Conservation (phyloP, 2,888 invertebrate genomes). For the Malthinus flaveolus region DNA sequence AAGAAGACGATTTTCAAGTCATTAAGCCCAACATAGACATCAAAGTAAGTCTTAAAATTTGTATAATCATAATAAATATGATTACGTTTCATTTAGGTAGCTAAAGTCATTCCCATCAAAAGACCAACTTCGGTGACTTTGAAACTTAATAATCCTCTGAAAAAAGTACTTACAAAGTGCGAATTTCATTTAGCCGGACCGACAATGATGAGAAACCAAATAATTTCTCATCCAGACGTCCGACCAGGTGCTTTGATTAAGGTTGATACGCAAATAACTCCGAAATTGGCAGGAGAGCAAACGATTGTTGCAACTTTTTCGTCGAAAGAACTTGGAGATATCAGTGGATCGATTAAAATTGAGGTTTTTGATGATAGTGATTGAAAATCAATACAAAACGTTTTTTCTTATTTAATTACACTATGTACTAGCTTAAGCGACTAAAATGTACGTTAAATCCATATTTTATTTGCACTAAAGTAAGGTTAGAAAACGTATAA, state of each 20-base stretch:
- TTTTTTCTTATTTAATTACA: too few species aligned
- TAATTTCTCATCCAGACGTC: slow-evolving; percentile 61
- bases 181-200: slow-evolving; percentile 73
- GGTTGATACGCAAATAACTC: slow-evolving; percentile 62
- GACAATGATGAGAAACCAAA: slow-evolving; percentile 64
- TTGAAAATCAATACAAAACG: not conserved
- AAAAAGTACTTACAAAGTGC: slow-evolving; percentile 65
- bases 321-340: slow-evolving; percentile 69
- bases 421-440: too few species aligned
- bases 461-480: too few species aligned
- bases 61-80: not conserved
- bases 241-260: slow-evolving; percentile 59
- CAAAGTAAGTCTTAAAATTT: slow-evolving; percentile 57
- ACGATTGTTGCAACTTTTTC: slow-evolving; percentile 72
- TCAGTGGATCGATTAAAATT: slow-evolving; percentile 67
- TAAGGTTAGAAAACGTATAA: too few species aligned
- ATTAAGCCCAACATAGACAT: slow-evolving; percentile 72
- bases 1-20: slow-evolving; percentile 81
- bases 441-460: too few species aligned
- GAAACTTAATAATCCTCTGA: slow-evolving; percentile 72
- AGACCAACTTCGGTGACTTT: slow-evolving; percentile 60
- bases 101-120: slow-evolving; percentile 61
- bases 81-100: slow-evolving; percentile 58
- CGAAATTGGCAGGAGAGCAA: slow-evolving; percentile 66
- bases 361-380: slow-evolving; percentile 54